phyloP scores from a whole-genome alignment of 2,797 vertebrate genomes.

The Lepilemur septentrionalis region DNA sequence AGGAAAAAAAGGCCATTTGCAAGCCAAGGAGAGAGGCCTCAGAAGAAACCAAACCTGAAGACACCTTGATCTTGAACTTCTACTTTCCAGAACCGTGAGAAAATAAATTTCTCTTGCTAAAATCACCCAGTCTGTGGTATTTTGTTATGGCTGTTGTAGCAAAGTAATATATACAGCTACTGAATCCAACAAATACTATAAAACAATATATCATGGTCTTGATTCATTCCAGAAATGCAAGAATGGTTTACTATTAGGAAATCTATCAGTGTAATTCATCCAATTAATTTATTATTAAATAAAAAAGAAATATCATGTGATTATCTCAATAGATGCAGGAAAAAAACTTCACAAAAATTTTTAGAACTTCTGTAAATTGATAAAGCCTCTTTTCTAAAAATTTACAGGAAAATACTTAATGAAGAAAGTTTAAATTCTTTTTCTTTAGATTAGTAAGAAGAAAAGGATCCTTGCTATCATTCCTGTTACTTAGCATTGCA shows the following conservation, averaged over 20 bases:
- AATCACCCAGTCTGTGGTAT: too few species aligned
- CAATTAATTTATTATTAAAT: not conserved
- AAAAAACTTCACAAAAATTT: not conserved
- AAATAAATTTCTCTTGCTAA: not conserved
- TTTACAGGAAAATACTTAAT: not conserved
- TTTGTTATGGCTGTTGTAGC: not conserved
- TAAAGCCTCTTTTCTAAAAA: not conserved
- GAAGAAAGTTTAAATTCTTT: not conserved
- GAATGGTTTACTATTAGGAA: not conserved
- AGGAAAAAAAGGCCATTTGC: not conserved
- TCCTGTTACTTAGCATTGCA: not conserved
- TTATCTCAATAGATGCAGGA: not conserved
- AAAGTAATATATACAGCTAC: not conserved
- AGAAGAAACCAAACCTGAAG: not conserved
- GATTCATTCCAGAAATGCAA: not conserved
- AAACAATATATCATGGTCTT: not conserved
- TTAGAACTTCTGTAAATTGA: not conserved
- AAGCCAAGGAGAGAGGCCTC: not conserved
- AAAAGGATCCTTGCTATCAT: not conserved
- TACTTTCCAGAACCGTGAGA: not conserved
- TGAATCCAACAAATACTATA: not conserved
- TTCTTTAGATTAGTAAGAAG: not conserved
- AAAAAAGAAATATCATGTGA: not conserved
- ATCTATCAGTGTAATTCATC: not conserved
- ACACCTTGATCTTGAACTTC: not conserved